These are phyloP conservation scores for Slavum lentiscoides DNA, from an alignment of 2,888 invertebrate genomes.

Conservation along the genomic window DNA sequence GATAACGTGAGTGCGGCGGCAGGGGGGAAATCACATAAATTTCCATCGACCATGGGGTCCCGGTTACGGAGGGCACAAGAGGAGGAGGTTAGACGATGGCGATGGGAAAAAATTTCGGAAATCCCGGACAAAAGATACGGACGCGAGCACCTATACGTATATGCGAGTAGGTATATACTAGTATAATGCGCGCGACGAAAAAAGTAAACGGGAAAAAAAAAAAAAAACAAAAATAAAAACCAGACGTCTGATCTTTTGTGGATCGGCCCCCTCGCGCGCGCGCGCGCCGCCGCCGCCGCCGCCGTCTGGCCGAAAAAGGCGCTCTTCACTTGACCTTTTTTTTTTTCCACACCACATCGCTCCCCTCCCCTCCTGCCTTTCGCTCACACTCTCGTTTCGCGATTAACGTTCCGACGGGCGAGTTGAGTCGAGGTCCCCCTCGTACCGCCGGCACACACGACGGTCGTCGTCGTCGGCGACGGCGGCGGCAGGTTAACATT, in stretches of 20 bases:
- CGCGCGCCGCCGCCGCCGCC: too few species aligned
- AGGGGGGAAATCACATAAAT: conserved; percentile 20
- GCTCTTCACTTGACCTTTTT: conserved; percentile 53
- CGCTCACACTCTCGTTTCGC: not conserved
- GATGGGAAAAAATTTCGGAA: conserved; percentile 48
- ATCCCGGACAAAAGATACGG: conserved; percentile 45
- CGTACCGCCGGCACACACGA: not conserved
- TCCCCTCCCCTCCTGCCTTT: not conserved
- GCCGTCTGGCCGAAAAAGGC: conserved; percentile 51
- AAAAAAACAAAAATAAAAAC: conserved; percentile 32
- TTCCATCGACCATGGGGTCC: not conserved
- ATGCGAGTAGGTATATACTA: too few species aligned
- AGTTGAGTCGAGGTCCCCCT: too few species aligned
- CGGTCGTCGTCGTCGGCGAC: conserved; percentile 5
- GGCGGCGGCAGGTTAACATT: conserved; percentile 51
- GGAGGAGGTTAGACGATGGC: not conserved
- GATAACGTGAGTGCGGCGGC: too few species aligned
- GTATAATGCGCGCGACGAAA: too few species aligned
- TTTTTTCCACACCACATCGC: not conserved
- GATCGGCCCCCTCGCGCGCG: conserved; percentile 13
- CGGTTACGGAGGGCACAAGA: not conserved
- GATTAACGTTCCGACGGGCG: conserved; percentile 21
- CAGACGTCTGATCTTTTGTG: conserved; percentile 53
- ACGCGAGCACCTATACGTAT: not conserved
- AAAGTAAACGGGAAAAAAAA: too few species aligned